These are phyloP conservation scores for Epinephelus fuscoguttatus DNA, from an alignment of 2,113 vertebrate species.

Conservation along the genomic window DNA sequence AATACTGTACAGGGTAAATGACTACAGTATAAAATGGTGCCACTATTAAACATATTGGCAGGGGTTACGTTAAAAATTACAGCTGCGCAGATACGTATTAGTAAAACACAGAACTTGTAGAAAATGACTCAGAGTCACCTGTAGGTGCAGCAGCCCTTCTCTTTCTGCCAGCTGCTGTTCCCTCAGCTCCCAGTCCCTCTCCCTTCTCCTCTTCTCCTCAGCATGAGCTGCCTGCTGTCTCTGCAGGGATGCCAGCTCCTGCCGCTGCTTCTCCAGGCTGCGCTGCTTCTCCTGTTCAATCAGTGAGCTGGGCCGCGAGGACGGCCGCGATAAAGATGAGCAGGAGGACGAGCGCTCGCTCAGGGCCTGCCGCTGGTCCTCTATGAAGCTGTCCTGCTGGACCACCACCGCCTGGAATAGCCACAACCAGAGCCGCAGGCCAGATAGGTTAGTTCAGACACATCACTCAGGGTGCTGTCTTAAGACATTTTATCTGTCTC, in stretches of 20 bases:
- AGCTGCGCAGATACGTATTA: neutral
- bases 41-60: neutral
- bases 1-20: neutral
- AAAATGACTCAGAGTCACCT: conserved; percentile 62
- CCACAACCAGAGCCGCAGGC: conserved; percentile 10
- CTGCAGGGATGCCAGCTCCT: conserved; percentile 93
- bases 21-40: neutral
- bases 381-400: conserved; percentile 96
- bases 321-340: conserved; percentile 72
- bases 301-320: conserved; percentile 88
- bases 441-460: conserved; percentile 7
- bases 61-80: neutral
- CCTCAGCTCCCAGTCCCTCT: conserved; percentile 89
- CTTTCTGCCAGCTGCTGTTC: conserved; percentile 87
- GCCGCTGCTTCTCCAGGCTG: conserved; percentile 95
- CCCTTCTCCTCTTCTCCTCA: conserved; percentile 88
- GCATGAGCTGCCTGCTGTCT: conserved; percentile 90
- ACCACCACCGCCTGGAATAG: conserved; percentile 89
- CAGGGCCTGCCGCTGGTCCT: conserved; percentile 93
- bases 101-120: neutral
- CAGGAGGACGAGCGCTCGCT: conserved; percentile 83
- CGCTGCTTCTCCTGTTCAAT: conserved; percentile 98
- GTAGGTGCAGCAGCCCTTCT: conserved; percentile 82
- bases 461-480: neutral
- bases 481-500: neutral